These are phyloP conservation scores for Danio kyathit DNA, from an alignment of 2,797 vertebrate species.

Conservation along the genomic window DNA sequence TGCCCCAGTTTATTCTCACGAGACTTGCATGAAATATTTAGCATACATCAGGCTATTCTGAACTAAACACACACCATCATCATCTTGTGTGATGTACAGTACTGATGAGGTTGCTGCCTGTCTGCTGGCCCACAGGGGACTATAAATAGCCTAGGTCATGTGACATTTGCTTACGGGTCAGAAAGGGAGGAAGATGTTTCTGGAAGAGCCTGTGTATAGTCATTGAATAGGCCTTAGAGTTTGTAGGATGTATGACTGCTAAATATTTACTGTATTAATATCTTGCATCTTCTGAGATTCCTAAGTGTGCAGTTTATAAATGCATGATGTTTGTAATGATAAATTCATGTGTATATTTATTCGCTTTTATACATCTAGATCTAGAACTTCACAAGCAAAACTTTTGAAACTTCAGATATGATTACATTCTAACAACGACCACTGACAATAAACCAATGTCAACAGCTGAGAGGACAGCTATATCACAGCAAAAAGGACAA, in stretches of 20 bases:
- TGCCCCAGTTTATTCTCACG: neutral
- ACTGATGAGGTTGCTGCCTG: conserved; percentile 23
- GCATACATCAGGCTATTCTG: neutral
- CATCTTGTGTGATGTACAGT: conserved; percentile 3
- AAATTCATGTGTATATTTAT: neutral
- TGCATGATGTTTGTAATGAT: neutral
- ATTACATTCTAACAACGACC: too few relatives aligned
- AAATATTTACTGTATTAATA: neutral
- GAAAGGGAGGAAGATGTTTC: conserved; percentile 57
- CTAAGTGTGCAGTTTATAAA: neutral
- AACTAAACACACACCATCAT: neutral
- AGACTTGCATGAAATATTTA: neutral
- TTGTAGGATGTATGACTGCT: neutral
- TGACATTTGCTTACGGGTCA: conserved; percentile 64
- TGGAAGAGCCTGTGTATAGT: conserved; percentile 36
- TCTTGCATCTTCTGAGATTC: neutral
- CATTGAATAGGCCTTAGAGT: neutral
- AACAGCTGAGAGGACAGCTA: too few relatives aligned
- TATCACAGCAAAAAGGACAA: too few relatives aligned
- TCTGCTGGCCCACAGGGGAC: conserved; percentile 50
- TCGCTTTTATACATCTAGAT: too few relatives aligned
- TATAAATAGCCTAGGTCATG: conserved; percentile 74
- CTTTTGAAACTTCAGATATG: neutral
- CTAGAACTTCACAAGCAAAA: neutral
- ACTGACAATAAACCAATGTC: too few relatives aligned